Conservation (phyloP, 2,888 invertebrate genomes). For the Drosophila fulvimacula region DNA sequence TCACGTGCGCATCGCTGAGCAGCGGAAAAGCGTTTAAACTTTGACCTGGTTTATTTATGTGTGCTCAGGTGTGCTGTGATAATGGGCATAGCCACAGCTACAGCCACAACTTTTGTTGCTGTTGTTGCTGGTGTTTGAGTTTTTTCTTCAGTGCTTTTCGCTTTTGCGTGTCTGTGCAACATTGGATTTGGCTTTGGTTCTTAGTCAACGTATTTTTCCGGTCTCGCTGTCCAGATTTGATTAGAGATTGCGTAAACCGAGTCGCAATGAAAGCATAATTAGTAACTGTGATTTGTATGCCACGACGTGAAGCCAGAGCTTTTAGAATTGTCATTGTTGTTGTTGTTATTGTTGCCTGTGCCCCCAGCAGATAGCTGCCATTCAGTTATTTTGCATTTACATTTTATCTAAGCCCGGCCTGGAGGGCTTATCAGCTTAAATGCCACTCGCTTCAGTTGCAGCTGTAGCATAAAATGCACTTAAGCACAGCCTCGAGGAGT, state of each 20-base stretch:
- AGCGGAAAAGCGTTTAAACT: conserved; percentile 44
- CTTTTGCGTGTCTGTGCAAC: conserved; percentile 47
- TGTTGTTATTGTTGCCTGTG: conserved; percentile 14
- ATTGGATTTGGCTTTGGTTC: conserved; percentile 40
- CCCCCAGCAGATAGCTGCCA: conserved; percentile 45
- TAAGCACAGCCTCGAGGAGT: conserved; percentile 5
- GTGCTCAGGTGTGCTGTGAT: conserved; percentile 39
- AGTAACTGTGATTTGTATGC: conserved; percentile 77
- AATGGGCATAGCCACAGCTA: conserved; percentile 38
- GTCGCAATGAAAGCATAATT: conserved; percentile 71
- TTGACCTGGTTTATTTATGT: conserved; percentile 62
- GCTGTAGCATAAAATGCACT: conserved; percentile 32
- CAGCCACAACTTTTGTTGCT: conserved; percentile 5
- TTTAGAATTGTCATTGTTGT: conserved; percentile 31
- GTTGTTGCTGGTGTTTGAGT: neutral
- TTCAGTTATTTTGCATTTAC: conserved; percentile 53
- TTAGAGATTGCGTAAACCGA: conserved; percentile 57
- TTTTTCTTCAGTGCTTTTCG: conserved; percentile 2
- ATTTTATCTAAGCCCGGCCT: conserved; percentile 37
- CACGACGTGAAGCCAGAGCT: neutral
- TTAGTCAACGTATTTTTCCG: conserved; percentile 6
- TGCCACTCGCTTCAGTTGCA: conserved; percentile 26
- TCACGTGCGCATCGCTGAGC: conserved; percentile 37
- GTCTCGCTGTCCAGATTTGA: conserved; percentile 29
- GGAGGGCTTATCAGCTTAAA: conserved; percentile 53